These are phyloP conservation scores for Regulus satrapa DNA, from an alignment of 2,113 vertebrate species.

Conservation along the genomic window DNA sequence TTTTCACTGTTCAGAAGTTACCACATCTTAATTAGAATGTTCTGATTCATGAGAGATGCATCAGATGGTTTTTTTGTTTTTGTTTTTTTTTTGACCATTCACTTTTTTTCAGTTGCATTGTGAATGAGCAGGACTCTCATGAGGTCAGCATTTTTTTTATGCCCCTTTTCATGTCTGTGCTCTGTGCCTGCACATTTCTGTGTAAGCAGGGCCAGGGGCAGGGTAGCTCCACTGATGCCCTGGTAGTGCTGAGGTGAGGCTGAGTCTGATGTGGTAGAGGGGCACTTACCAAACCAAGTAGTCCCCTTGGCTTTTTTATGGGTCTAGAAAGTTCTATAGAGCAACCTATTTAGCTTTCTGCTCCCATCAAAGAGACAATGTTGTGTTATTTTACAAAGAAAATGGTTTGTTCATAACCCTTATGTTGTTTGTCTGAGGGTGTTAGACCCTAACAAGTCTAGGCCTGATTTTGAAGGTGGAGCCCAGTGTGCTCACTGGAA, in stretches of 20 bases:
- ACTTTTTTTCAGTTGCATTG: neutral
- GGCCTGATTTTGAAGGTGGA: neutral
- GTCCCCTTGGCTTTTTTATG: neutral
- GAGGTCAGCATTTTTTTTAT: neutral
- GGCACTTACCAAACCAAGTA: neutral
- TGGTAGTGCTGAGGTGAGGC: accelerated
- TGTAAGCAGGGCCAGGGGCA: neutral
- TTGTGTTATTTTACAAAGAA: neutral
- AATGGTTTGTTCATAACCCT: neutral
- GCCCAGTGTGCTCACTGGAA: neutral
- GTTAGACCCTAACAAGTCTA: neutral
- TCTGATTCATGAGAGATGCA: neutral
- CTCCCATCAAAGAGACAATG: neutral
- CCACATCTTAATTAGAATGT: neutral
- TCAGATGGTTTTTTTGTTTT: neutral
- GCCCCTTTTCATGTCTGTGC: accelerated
- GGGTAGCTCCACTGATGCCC: neutral
- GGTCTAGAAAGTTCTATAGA: neutral
- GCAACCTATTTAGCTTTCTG: neutral
- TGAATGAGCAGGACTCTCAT: neutral
- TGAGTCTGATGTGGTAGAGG: accelerated
- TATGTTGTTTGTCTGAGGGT: neutral
- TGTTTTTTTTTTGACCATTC: neutral
- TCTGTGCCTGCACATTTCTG: neutral
- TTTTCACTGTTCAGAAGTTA: neutral